Evolutionary conservation across 2,797 vertebrate species (phyloP), one percentile per base, ranked within the genome.

Genomic region (Clarias laeviceps): DNA sequence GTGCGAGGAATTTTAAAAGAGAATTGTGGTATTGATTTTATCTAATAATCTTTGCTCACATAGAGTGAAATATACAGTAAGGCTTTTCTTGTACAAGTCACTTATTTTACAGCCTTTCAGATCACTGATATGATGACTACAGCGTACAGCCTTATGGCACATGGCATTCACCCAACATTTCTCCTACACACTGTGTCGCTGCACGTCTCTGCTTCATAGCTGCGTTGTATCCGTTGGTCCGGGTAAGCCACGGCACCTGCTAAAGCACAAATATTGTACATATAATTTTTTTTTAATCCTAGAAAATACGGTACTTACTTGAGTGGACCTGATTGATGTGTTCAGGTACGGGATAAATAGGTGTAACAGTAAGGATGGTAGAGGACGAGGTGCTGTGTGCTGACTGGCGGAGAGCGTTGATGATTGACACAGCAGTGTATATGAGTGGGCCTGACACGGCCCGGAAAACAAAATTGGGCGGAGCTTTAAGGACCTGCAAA

Each of bases 381-480:
- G 96, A 94, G 1, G 92, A 69, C 45, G 96, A 95, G 2, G 91
- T 91, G 27, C 93, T 93, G 87, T 68, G 93, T 18, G 9, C 93
- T 87, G 90, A 93, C 89, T 90, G 97, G 92, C 86, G 97, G 89
- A 99, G 94, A 2, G 94, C 93, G 0, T 98, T 98, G 88, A 97
- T 96, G 88, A 99, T 96, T 0, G 97, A 96, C 83, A 97, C 92
- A n/a, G 97, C 96, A 0, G 96, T 98, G 92, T 96, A 99, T 88
- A 99, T 95, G 56, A 97, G 86, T 11, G 97, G 95, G 22, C 98
- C 97, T 0, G 98, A 97, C 37, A 97, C 97, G 0, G 96, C 97
- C 82, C 98, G 94, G 91, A 99, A 99, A 80, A 96, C 93, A 88
- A 97, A 97, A 88, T 93, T 96, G 5, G 97, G 96, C 0, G 95